Base-by-base conservation (phyloP, 2,113 vertebrate genomes). In the Periophthalmodon schlosseri region DNA sequence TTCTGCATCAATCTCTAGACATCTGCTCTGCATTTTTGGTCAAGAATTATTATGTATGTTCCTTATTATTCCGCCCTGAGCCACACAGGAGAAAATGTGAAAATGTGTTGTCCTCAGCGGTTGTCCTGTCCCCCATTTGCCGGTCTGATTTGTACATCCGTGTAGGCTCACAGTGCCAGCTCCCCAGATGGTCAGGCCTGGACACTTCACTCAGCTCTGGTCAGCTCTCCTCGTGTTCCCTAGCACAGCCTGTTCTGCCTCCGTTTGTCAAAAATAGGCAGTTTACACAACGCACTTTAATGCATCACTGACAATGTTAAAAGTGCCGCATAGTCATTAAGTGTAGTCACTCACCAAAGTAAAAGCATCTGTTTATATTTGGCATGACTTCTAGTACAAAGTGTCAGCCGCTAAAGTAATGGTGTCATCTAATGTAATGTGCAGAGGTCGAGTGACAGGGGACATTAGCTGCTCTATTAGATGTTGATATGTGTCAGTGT, bases 171-270 rank as follows among this genome's bases (percentile, higher is more conserved):
- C 72, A 16, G 66, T 84, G 86, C 84, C 89, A 89, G 83, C 47
- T 84, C 67, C 81, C 86, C 84, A 89, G 84, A 89, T 91, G 88
- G 85, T 69, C 70, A 57, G 69, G 75, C 76, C 72, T 81, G 85
- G 80, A 83, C 70, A 82, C 74, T 83, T 86, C 73, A 80, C 69
- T 76, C 69, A 81, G 79, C 80, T 76, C 58, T 49, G 74, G 69
- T 70, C 84, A 33, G 71, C 64, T 39, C 76, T 80, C 74, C 77
- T 81, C 77, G 57, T 79, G 84, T 81, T 75, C 82, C 68, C 69
- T 44, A 79, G 75, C 73, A 82, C 84, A 85, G 78, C 70, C 44
- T 83, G 80, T 72, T 7, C 60, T 69, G 72, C 79, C 80, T 74
- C 66, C 57, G 71, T 76, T 76, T 47, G 72, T 70, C 50, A 68